Evolutionary conservation across 2,888 invertebrate species (phyloP).

Genomic region (Cephus nigrinus): DNA sequence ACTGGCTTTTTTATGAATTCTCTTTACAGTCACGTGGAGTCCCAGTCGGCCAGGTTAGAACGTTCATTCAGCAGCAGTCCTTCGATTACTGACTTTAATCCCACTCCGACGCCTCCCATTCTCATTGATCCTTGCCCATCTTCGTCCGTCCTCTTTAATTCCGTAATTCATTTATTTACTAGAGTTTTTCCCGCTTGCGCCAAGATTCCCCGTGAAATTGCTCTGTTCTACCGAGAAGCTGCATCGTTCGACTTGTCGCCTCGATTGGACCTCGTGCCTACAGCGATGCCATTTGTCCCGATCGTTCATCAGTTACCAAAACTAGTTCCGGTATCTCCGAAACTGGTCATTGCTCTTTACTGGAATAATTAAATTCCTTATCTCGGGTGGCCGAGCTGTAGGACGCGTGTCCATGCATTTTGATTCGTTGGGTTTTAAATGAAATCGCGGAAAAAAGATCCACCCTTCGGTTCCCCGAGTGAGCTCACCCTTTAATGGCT

Average conservation of each 20-base stretch:
- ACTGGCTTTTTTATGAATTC: constrained; percentile 14
- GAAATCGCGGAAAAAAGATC: not conserved
- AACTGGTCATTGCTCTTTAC: too few relatives aligned
- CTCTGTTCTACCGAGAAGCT: too few relatives aligned
- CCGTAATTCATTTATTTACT: not conserved
- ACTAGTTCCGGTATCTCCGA: too few relatives aligned
- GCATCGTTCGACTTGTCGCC: not conserved
- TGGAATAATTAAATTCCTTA: constrained; percentile 3
- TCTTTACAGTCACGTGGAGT: not conserved
- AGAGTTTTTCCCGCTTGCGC: not conserved
- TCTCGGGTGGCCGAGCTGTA: not conserved
- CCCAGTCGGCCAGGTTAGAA: constrained; percentile 1
- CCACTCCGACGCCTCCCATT: too few relatives aligned
- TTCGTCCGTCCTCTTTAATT: not conserved
- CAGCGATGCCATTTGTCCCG: not conserved
- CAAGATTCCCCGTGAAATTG: not conserved
- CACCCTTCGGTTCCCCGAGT: not conserved
- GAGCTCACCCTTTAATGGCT: not conserved
- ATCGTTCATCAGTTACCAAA: too few relatives aligned
- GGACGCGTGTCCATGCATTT: not conserved
- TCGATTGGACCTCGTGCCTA: not conserved
- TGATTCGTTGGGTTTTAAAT: not conserved
- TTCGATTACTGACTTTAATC: too few relatives aligned
- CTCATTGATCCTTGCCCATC: too few relatives aligned
- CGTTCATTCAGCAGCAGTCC: constrained; percentile 2